Percentiles rank a stretch among this genome's conserved stretches.
Evolutionary conservation across 2,888 invertebrate genomes (phyloP).

Genomic region (Chironomus tentans): DNA sequence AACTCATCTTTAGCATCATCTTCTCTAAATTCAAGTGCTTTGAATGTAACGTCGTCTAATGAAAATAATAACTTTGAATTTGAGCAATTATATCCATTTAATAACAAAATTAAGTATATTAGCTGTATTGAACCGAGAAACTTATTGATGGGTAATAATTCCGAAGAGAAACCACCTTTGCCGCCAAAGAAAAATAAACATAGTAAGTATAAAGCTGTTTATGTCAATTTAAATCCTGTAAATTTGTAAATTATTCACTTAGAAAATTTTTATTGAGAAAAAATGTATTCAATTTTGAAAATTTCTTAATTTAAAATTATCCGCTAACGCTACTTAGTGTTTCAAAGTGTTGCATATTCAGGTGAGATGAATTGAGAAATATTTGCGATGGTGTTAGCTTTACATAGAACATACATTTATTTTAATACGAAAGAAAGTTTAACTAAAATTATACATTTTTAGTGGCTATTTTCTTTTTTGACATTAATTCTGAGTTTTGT

Average conservation of each 20-base stretch:
- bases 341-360: conserved; percentile 93
- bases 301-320: conserved; percentile 24
- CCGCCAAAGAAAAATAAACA: conserved; percentile 91
- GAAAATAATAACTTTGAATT: neutral
- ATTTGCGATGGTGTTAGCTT: neutral
- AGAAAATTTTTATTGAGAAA: neutral
- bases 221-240: conserved; percentile 27
- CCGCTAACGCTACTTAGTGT: conserved; percentile 55
- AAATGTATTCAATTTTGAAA: conserved; percentile 28
- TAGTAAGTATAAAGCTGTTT: conserved; percentile 60
- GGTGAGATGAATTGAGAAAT: conserved; percentile 53
- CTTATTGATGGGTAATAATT: neutral
- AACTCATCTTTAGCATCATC: conserved; percentile 12
- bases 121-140: conserved; percentile 9
- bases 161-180: conserved; percentile 72
- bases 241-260: neutral
- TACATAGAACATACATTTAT: neutral
- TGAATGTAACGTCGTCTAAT: neutral
- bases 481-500: neutral
- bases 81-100: neutral
- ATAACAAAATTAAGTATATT: neutral
- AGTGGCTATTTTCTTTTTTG: neutral
- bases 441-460: neutral
- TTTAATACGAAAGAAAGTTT: neutral
- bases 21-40: neutral